A percentile compares a stretch with the other conserved stretches of the same genome.
Evolutionary conservation across 2,797 vertebrate genomes (phyloP).

Genomic region (Diglossa cyanea): DNA sequence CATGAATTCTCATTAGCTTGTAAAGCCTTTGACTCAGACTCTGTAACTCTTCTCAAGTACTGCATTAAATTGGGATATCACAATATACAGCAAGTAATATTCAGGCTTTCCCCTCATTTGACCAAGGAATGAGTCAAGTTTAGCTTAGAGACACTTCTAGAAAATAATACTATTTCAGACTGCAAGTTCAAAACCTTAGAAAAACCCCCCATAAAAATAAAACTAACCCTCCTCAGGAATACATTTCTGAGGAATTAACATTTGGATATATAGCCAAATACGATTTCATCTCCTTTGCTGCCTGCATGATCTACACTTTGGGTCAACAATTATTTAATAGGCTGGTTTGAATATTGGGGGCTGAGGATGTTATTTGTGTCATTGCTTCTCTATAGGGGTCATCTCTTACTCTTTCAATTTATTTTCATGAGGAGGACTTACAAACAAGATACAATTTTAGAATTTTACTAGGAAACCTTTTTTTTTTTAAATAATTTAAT

Average conservation of each 20-base stretch:
- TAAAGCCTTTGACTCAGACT: not conserved
- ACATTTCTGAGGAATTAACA: not conserved
- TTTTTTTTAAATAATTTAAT: not conserved
- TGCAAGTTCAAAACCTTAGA: not conserved
- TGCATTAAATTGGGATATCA: not conserved
- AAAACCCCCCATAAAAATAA: fast-evolving
- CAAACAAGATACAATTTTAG: not conserved
- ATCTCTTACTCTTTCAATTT: not conserved
- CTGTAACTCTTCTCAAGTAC: not conserved
- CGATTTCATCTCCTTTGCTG: not conserved
- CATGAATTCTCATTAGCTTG: not conserved
- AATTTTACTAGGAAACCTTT: not conserved
- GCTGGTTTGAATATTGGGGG: not conserved
- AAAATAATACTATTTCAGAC: not conserved
- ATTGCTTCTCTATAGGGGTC: not conserved
- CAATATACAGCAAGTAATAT: not conserved
- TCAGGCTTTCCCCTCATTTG: not conserved
- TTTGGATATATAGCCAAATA: not conserved
- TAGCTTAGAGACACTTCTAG: not conserved
- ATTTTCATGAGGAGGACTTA: not conserved
- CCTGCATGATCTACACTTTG: not conserved
- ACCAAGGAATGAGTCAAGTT: not conserved
- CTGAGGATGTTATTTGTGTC: not conserved
- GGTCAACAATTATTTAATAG: not conserved
- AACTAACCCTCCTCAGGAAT: not conserved